Evolutionary conservation across 2,888 invertebrate genomes (phyloP).

Genomic region (Teleogryllus oceanicus): DNA sequence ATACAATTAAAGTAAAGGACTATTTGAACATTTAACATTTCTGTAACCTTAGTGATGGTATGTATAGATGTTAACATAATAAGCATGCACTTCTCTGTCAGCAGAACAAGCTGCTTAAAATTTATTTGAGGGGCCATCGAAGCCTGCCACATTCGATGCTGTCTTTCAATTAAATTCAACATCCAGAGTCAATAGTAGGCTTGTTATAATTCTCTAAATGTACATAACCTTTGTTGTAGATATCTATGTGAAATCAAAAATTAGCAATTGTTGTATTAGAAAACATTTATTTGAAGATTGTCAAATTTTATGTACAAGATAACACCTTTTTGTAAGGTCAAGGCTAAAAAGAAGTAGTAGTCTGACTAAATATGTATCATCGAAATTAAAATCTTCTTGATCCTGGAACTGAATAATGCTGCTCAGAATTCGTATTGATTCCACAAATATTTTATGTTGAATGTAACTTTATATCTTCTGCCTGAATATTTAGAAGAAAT

Average conservation of each 20-base stretch:
- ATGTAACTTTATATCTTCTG: too few species aligned
- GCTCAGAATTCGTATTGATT: too few species aligned
- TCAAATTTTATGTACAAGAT: too few species aligned
- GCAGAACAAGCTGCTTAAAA: background rate
- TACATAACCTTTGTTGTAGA: conserved; percentile 2
- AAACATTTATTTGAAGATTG: background rate
- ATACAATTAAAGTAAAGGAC: conserved; percentile 23
- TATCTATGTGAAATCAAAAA: conserved; percentile 7
- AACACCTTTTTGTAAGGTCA: too few species aligned
- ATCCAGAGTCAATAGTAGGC: background rate
- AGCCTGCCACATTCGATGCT: conserved; percentile 7
- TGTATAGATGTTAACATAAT: background rate
- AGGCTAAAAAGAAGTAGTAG: too few species aligned
- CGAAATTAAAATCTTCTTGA: too few species aligned
- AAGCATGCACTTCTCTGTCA: background rate
- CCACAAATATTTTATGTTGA: too few species aligned
- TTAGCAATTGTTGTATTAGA: background rate
- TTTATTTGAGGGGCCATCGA: conserved; percentile 2
- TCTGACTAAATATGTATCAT: too few species aligned
- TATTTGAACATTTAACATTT: conserved; percentile 30
- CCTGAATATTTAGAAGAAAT: too few species aligned
- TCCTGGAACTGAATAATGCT: too few species aligned
- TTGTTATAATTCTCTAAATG: background rate
- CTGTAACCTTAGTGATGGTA: conserved; percentile 26
- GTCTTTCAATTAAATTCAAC: background rate